Evolutionary conservation across 2,888 invertebrate genomes (phyloP).

Genomic region (Tipula helvola): DNA sequence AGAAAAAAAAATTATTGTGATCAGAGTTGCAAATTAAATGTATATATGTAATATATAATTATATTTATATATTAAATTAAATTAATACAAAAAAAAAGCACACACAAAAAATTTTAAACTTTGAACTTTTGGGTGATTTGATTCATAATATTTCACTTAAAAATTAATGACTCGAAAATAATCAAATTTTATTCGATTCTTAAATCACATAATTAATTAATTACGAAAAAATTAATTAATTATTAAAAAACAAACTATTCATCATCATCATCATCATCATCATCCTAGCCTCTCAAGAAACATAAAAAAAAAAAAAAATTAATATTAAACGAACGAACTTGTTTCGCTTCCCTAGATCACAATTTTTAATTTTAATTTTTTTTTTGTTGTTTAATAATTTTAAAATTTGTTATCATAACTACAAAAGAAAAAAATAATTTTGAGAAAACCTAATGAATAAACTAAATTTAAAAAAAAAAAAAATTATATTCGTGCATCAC

Average conservation of each 20-base stretch:
- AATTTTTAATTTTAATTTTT: background rate
- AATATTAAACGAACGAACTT: background rate
- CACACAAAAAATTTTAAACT: background rate
- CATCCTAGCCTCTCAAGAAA: background rate
- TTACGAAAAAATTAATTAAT: background rate
- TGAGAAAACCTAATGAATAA: background rate
- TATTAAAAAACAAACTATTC: background rate
- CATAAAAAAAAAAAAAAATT: background rate
- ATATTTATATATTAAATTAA: background rate
- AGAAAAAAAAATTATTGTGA: conserved; percentile 18
- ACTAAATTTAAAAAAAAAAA: background rate
- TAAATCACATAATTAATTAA: background rate
- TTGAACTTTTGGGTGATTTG: conserved; percentile 8
- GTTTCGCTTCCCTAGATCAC: background rate
- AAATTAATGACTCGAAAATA: conserved; percentile 5
- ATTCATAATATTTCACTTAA: background rate
- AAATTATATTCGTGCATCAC: background rate
- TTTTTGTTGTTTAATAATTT: background rate
- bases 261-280: background rate
- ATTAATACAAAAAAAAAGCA: background rate
- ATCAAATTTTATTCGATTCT: conserved; percentile 4
- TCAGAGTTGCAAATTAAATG: conserved; percentile 18
- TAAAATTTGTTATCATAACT: background rate
- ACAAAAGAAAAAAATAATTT: background rate
- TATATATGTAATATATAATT: background rate